Evolutionary conservation across 2,797 vertebrate species (phyloP).

Genomic region (Propithecus perrieri): DNA sequence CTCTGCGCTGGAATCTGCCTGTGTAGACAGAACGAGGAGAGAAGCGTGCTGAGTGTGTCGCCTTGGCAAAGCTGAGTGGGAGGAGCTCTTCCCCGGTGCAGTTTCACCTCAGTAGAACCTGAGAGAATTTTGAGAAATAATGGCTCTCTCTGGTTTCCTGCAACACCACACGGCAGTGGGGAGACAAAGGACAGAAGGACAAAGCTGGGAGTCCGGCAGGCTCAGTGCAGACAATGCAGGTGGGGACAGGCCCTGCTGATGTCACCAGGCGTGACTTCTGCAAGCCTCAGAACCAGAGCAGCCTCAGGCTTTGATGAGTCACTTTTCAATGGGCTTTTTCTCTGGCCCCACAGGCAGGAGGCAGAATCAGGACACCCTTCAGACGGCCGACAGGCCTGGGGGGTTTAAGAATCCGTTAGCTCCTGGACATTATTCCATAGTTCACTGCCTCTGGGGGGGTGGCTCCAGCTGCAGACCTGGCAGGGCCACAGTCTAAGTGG

Average conservation of each 20-base stretch:
- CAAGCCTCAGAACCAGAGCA: not conserved
- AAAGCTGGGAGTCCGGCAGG: not conserved
- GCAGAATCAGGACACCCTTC: not conserved
- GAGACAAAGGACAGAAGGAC: not conserved
- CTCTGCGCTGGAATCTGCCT: not conserved
- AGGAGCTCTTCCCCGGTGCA: accelerated
- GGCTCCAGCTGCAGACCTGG: not conserved
- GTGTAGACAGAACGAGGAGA: not conserved
- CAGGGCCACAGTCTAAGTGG: not conserved
- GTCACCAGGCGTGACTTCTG: not conserved
- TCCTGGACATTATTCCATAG: not conserved
- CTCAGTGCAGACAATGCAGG: not conserved
- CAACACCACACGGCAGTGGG: not conserved
- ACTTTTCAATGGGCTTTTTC: not conserved
- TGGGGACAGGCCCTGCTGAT: accelerated
- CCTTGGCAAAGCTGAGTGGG: accelerated
- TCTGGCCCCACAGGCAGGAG: not conserved
- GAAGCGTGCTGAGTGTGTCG: accelerated
- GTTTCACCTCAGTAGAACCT: not conserved
- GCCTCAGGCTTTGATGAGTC: not conserved
- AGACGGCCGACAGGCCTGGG: not conserved
- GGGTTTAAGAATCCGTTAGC: slow-evolving; percentile 27
- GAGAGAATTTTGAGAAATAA: not conserved
- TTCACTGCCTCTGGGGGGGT: not conserved
- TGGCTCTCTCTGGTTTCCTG: not conserved